These are phyloP conservation scores for Takifugu rubripes DNA, from an alignment of 2,797 vertebrate species.

Conservation along the genomic window DNA sequence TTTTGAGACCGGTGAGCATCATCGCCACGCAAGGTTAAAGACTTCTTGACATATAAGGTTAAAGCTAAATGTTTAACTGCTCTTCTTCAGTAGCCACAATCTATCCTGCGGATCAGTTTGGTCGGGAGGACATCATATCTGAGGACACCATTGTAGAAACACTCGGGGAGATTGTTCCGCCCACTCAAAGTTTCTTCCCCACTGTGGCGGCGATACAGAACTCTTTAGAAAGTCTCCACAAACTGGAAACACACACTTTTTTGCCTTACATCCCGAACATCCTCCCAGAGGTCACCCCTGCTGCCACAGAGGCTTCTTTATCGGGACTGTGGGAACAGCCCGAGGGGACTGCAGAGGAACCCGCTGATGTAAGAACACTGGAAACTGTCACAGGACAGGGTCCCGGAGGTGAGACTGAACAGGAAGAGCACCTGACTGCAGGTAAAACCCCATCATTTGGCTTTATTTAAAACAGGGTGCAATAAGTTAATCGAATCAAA, in stretches of 20 bases:
- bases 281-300: slow-evolving; percentile 25
- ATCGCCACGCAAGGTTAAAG: not conserved
- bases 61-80: not conserved
- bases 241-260: slow-evolving; percentile 44
- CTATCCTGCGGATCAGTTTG: slow-evolving; percentile 44
- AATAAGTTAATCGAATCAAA: slow-evolving; percentile 6
- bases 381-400: slow-evolving; percentile 1
- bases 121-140: slow-evolving; percentile 4
- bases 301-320: slow-evolving; percentile 20
- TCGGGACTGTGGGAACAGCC: slow-evolving; percentile 30
- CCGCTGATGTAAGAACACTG: slow-evolving; percentile 1
- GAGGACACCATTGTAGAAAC: slow-evolving; percentile 5
- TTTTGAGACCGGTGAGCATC: slow-evolving; percentile 74
- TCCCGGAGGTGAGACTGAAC: slow-evolving; percentile 23
- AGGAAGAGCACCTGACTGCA: slow-evolving; percentile 25
- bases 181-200: slow-evolving; percentile 37
- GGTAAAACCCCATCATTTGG: slow-evolving; percentile 36
- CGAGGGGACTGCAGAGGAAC: slow-evolving; percentile 19
- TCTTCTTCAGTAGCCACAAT: slow-evolving; percentile 54
- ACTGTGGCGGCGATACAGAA: slow-evolving; percentile 42
- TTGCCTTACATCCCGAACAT: slow-evolving; percentile 50
- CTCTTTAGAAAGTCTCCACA: slow-evolving; percentile 31
- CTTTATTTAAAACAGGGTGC: slow-evolving; percentile 19
- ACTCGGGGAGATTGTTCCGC: slow-evolving; percentile 2
- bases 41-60: not conserved